Conservation (phyloP, 2,888 invertebrate genomes). For the Drosophila siamana region DNA sequence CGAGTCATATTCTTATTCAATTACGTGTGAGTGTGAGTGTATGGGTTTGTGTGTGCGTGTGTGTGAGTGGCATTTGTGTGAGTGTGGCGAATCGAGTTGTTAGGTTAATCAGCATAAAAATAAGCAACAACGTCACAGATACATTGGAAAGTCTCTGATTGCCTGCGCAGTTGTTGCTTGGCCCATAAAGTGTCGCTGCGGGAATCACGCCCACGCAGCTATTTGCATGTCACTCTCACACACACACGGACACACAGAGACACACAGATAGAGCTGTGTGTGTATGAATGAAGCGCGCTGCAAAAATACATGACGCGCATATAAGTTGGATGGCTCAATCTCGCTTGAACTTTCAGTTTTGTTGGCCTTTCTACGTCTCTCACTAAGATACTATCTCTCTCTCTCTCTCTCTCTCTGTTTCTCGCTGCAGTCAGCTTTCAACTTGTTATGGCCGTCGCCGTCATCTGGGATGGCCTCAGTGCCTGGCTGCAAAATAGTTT, state of each 20-base stretch:
- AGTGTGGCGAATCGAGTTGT: slow-evolving; percentile 46
- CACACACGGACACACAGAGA: slow-evolving; percentile 8
- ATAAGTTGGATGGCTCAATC: slow-evolving; percentile 38
- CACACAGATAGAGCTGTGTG: background rate
- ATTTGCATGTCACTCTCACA: slow-evolving; percentile 56
- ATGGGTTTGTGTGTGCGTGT: background rate
- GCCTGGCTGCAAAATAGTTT: slow-evolving; percentile 50
- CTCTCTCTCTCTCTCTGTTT: slow-evolving; percentile 3
- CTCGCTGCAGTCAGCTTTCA: slow-evolving; percentile 14
- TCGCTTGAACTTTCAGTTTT: slow-evolving; percentile 11
- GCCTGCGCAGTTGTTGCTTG: slow-evolving; percentile 42
- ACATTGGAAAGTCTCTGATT: slow-evolving; percentile 43
- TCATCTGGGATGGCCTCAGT: slow-evolving; percentile 1
- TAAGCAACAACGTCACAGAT: slow-evolving; percentile 52
- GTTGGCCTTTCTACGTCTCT: background rate
- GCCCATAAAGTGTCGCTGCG: slow-evolving; percentile 65
- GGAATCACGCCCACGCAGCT: slow-evolving; percentile 48
- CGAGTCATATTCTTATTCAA: slow-evolving; percentile 65
- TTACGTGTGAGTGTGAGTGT: slow-evolving; percentile 37
- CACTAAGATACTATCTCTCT: slow-evolving; percentile 1
- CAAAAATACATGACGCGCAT: slow-evolving; percentile 39
- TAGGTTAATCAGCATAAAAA: slow-evolving; percentile 74
- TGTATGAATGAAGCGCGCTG: slow-evolving; percentile 41
- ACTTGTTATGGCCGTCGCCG: background rate
- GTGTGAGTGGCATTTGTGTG: background rate